phyloP scores from a whole-genome alignment of 2,888 invertebrate genomes.

The Hirtodrosophila alboralis region DNA sequence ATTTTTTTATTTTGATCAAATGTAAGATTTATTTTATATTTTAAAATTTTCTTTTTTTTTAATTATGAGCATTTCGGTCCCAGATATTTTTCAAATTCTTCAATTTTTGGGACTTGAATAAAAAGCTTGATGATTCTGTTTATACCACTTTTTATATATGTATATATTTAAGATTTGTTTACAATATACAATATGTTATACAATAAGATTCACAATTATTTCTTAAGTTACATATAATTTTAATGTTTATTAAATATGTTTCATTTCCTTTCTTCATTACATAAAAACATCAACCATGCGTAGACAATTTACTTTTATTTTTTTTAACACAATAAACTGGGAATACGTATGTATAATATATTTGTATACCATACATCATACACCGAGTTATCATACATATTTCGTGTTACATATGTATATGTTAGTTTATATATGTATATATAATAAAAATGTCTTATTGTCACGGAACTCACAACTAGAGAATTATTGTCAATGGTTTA shows the following conservation, averaged over 20 bases:
- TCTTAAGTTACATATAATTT: constrained; percentile 37
- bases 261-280: constrained; percentile 16
- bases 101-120: too few species aligned
- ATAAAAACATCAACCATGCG: constrained; percentile 70
- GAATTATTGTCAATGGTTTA: constrained; percentile 49
- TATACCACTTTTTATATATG: constrained; percentile 7
- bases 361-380: constrained; percentile 13
- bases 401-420: constrained; percentile 8
- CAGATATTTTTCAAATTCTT: too few species aligned
- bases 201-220: constrained; percentile 51
- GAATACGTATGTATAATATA: constrained; percentile 6
- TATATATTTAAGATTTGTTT: constrained; percentile 32
- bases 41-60: too few species aligned
- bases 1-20: too few species aligned
- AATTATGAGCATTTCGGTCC: too few species aligned
- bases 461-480: constrained; percentile 61
- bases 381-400: constrained; percentile 6
- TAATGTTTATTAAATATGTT: constrained; percentile 13
- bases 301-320: constrained; percentile 60
- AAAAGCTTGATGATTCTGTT: constrained; percentile 6
- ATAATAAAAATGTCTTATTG: constrained; percentile 53
- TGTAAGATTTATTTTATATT: too few species aligned
- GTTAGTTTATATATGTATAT: constrained; percentile 5
- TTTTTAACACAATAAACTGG: constrained; percentile 16
- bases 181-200: constrained; percentile 57